Evolutionary conservation across 2,888 invertebrate species (phyloP), one percentile per base, ranked within the genome.

Genomic region (Zaprionus lineosus): DNA sequence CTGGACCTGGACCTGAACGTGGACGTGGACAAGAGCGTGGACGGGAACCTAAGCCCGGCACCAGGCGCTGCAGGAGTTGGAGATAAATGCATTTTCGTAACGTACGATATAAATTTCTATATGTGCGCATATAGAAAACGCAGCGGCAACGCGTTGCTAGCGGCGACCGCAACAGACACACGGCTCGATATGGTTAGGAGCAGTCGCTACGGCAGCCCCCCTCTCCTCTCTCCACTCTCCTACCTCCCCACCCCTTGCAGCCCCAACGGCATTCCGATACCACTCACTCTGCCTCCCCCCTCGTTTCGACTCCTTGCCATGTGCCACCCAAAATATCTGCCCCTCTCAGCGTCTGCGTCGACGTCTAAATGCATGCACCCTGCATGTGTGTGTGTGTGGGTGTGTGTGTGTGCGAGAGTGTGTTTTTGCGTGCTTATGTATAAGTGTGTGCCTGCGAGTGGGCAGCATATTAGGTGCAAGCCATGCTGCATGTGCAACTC

Each of bases 41-140:
- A n/a, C n/a, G n/a, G n/a, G n/a, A n/a, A n/a, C n/a, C n/a, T n/a
- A n/a, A n/a, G n/a, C n/a, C n/a, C n/a, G n/a, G n/a, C n/a, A n/a
- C 52, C 52, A 44, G 50, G 57, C 56, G 55, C 55, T n/a, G n/a
- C n/a, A n/a, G 69, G 64, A 77, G 72, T 84, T 76, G 78, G 83
- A 86, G 78, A 77, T 86, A 87, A 86, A 86, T 83, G 81, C 81
- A 81, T 86, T 86, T 86, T 83, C 84, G 68, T 73, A 85, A 76
- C 72, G 71, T 62, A 51, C 60, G 44, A 55, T 66, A 86, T 82
- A 74, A 76, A 78, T 84, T 78, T 77, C 40, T 48, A 29, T 34
- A 12, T 28, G 18, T 19, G 34, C 71, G 34, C 28, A 39, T 65
- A 71, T 74, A 68, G 82, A 77, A 84, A 77, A 73, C 64, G 73